Base-by-base conservation (phyloP, 37 sponge, comb jelly and placozoan genomes). In the Beroe ovata region DNA sequence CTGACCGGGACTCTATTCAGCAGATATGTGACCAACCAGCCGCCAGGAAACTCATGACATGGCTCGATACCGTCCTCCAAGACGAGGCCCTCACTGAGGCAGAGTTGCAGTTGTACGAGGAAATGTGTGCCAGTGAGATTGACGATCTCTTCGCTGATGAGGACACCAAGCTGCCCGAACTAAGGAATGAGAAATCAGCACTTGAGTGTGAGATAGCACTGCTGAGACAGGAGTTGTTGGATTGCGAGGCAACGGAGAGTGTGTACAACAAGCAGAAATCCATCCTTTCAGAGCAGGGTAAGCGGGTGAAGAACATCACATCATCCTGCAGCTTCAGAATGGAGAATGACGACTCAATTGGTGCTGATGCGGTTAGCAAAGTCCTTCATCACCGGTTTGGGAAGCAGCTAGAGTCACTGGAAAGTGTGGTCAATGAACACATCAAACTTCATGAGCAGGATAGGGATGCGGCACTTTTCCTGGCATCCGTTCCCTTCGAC, bases 11-110 rank as follows among this genome's bases (percentile, higher is more conserved):
- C 42, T 37, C n/a, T 6, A 40, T 77, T n/a, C 54, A 39, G 23
- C 84, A 77, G 84, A 77, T 77, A 42, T 77, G 84, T 25, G 84
- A 77, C 54, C 84, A 77, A 28, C 42, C 42, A 0, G 84, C 84
- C 14, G 54, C 84, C 54, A 11, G 84, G 38, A 77, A 77, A 42
- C 47, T 77, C 42, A 42, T 42, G 54, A n/a, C 38, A 25, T 77
- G 84, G 84, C 84, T 77, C 8, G 84, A 77, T 41, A 42, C 42
- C n/a, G 54, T 77, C 11, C 84, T 77, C 54, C 84, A 42, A 37
- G 69, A 66, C 35, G 69, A 66, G 36, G 30, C 69, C 8, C 69
- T 66, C 16, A 66, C 69, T 1, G 69, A 66, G 36, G 69, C 36
- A 32, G 69, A 66, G 36, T 30, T 29, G 16, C 36, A 66, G 35